These are phyloP conservation scores for Silurus glanis DNA, from an alignment of 2,113 vertebrate genomes.

Conservation along the genomic window DNA sequence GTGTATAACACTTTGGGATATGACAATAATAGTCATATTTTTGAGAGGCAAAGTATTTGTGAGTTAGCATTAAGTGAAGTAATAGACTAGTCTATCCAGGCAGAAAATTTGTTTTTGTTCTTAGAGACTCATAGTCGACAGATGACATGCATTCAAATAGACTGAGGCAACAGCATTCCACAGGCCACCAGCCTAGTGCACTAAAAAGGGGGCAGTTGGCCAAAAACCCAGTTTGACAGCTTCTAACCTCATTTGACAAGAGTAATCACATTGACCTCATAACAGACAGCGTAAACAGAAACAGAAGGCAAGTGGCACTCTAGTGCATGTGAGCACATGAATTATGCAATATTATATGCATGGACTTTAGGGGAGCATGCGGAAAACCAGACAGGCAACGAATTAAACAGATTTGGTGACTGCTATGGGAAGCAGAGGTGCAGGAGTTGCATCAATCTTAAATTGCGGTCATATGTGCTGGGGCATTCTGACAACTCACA, in stretches of 20 bases:
- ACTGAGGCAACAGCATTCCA: slow-evolving; percentile 41
- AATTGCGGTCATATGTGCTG: slow-evolving; percentile 40
- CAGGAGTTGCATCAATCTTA: slow-evolving; percentile 32
- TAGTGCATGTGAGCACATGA: slow-evolving; percentile 44
- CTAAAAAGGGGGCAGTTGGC: slow-evolving; percentile 56
- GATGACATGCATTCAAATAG: slow-evolving; percentile 41
- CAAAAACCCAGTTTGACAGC: slow-evolving; percentile 54
- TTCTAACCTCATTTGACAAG: slow-evolving; percentile 56
- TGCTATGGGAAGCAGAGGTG: neutral
- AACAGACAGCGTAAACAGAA: slow-evolving; percentile 57
- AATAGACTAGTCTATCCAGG: neutral
- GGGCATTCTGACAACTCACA: slow-evolving; percentile 50
- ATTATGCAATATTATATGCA: slow-evolving; percentile 60
- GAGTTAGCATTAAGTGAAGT: neutral
- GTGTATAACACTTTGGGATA: neutral
- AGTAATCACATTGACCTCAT: slow-evolving; percentile 46
- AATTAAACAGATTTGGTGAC: slow-evolving; percentile 40
- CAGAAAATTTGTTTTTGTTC: slow-evolving; percentile 25
- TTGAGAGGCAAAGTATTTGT: neutral
- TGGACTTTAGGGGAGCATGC: slow-evolving; percentile 51
- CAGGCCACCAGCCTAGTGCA: slow-evolving; percentile 22
- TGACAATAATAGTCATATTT: neutral
- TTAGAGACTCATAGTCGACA: slow-evolving; percentile 22
- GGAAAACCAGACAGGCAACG: slow-evolving; percentile 25
- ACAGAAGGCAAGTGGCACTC: slow-evolving; percentile 54